A percentile compares a stretch with the other conserved stretches of the same genome.
These are phyloP conservation scores for Stenoptilia bipunctidactyla DNA, from an alignment of 2,888 invertebrate genomes.

Conservation along the genomic window DNA sequence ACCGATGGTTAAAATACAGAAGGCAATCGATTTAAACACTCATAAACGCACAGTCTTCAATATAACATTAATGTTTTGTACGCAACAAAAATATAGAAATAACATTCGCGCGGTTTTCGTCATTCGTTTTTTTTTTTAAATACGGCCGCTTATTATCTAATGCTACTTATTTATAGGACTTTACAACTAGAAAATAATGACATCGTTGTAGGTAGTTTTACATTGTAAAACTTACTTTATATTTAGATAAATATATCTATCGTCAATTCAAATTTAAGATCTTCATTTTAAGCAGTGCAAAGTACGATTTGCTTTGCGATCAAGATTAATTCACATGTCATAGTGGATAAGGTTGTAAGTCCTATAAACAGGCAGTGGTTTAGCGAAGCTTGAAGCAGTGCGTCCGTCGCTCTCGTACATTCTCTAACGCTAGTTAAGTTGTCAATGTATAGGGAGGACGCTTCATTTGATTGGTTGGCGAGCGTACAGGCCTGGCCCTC, in stretches of 20 bases:
- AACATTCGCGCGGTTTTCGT: constrained; percentile 37
- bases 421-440: neutral
- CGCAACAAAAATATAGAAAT: constrained; percentile 51
- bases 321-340: too few species aligned
- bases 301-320: too few species aligned
- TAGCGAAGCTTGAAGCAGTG: constrained; percentile 50
- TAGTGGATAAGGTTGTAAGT: neutral
- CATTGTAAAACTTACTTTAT: too few species aligned
- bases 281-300: too few species aligned
- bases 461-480: constrained; percentile 69
- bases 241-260: too few species aligned
- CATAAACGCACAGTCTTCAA: constrained; percentile 64
- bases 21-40: constrained; percentile 54
- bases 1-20: constrained; percentile 53
- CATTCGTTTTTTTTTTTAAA: constrained; percentile 17
- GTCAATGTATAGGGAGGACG: constrained; percentile 3
- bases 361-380: neutral
- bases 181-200: too few species aligned
- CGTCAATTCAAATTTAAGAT: too few species aligned
- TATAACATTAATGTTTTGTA: constrained; percentile 53
- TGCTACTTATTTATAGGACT: too few species aligned
- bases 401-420: constrained; percentile 1
- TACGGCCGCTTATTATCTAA: too few species aligned
- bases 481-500: constrained; percentile 77
- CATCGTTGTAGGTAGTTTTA: too few species aligned